phyloP scores from a whole-genome alignment of 1,140 invertebrate species.

The Holotrichia oblita region DNA sequence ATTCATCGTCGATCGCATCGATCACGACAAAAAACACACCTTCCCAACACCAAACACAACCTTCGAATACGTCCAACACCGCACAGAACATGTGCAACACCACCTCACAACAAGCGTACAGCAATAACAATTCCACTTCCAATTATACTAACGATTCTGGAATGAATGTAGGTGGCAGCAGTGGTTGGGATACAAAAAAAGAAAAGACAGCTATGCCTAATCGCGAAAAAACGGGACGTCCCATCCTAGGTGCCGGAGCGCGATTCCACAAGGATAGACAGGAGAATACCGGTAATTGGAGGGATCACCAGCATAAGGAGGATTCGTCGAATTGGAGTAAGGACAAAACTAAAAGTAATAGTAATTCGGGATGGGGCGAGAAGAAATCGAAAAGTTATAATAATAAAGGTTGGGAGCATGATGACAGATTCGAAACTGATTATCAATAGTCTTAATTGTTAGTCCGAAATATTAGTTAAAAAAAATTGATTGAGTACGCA shows the following conservation, averaged over 20 bases:
- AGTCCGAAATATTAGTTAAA: not conserved
- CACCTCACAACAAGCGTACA: constrained; percentile 19
- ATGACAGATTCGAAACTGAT: constrained; percentile 47
- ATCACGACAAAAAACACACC: not conserved
- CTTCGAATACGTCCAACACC: not conserved
- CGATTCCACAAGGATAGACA: constrained; percentile 42
- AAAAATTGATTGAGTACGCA: too few relatives aligned
- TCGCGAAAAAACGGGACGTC: constrained; percentile 45
- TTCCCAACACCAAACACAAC: not conserved
- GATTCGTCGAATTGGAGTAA: constrained; percentile 14
- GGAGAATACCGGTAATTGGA: constrained; percentile 23
- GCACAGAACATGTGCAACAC: constrained; percentile 1
- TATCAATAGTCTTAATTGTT: constrained; percentile 43
- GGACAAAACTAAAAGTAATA: constrained; percentile 18
- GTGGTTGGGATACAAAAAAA: not conserved
- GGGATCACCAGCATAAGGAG: constrained; percentile 34
- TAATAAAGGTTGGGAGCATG: constrained; percentile 49
- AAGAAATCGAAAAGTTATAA: constrained; percentile 30
- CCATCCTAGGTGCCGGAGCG: constrained; percentile 49
- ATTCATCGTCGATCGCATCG: constrained; percentile 5
- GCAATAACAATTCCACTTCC: constrained; percentile 4
- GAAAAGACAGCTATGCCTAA: constrained; percentile 31
- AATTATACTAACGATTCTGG: constrained; percentile 36
- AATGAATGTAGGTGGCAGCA: constrained; percentile 13
- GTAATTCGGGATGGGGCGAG: constrained; percentile 18